Base-by-base conservation (phyloP, 2,113 vertebrate genomes). In the Nematolebias whitei region DNA sequence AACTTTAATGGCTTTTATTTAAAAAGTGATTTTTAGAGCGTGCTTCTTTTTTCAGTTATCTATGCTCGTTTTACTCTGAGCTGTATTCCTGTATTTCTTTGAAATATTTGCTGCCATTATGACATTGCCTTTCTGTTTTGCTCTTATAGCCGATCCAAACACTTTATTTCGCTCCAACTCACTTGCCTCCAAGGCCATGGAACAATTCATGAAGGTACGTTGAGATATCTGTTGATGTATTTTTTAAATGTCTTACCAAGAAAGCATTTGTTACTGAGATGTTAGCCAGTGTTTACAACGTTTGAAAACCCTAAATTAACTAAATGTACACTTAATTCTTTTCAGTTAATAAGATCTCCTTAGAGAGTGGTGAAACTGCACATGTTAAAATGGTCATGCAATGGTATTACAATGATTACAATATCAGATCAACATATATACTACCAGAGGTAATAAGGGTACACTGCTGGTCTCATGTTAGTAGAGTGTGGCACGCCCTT, bases 91-190 rank as follows among this genome's bases (percentile, higher is more conserved):
- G 23, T 0, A 48, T 13, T 32, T 59, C 35, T 52, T 9, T 41
- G 5, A 22, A 52, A 22, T 55, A 38, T 20, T 45, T 60, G 12
- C 24, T 58, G 15, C 12, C 35, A 38, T 12, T 35, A 8, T 47
- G n/a, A 35, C 2, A 6, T 24, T 45, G 2, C 12, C 32, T 35
- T n/a, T 60, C 24, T 71, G 5, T 72, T 68, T 45, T 77, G n/a
- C 54, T 78, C 58, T 83, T 62, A 45, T 82, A 98, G 96, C 84
- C 5, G 94, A 98, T 79, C 95, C 96, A 85, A 98, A 96, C 86
- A 96, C 94, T n/a, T 90, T 98, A 53, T 97, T 98, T 86, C 92
- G 94, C 50, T 97, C 96, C 41, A 97, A 95, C 89, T 98, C 96
- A 0, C 85, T 97, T 85, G 94, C 96, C 12, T 96, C 96, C 68